Evolutionary conservation across 2,113 vertebrate genomes (phyloP).

Genomic region (Melanotaenia duboulayi): DNA sequence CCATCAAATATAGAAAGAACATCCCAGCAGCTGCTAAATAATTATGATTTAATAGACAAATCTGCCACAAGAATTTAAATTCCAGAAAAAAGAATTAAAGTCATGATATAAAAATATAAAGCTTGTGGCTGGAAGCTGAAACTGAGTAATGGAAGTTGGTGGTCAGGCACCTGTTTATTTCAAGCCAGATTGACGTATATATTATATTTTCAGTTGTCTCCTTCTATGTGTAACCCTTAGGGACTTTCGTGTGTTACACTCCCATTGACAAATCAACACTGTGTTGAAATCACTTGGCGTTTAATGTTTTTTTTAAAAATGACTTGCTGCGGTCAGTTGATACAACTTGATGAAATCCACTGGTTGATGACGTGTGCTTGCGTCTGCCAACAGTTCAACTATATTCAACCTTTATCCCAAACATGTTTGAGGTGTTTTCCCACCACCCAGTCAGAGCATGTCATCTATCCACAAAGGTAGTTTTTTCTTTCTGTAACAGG

Average conservation of each 20-base stretch:
- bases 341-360: neutral
- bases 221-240: neutral
- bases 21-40: too few species aligned
- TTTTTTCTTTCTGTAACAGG: neutral
- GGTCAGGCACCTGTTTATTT: too few species aligned
- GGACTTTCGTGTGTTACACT: slow-evolving; percentile 6
- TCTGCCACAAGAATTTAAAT: too few species aligned
- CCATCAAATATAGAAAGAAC: too few species aligned
- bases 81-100: too few species aligned
- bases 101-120: too few species aligned
- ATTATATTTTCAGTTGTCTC: neutral
- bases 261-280: neutral
- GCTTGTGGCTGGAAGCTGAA: too few species aligned
- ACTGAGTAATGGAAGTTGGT: too few species aligned
- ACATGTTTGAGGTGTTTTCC: too few species aligned
- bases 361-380: neutral
- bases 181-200: neutral
- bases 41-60: too few species aligned
- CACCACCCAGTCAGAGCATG: neutral
- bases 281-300: neutral
- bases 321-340: neutral
- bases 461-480: neutral
- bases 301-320: too few species aligned
- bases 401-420: neutral
- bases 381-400: neutral